These are phyloP conservation scores for Agonopterix subpropinquella DNA, from an alignment of 2,888 invertebrate genomes.

Conservation along the genomic window DNA sequence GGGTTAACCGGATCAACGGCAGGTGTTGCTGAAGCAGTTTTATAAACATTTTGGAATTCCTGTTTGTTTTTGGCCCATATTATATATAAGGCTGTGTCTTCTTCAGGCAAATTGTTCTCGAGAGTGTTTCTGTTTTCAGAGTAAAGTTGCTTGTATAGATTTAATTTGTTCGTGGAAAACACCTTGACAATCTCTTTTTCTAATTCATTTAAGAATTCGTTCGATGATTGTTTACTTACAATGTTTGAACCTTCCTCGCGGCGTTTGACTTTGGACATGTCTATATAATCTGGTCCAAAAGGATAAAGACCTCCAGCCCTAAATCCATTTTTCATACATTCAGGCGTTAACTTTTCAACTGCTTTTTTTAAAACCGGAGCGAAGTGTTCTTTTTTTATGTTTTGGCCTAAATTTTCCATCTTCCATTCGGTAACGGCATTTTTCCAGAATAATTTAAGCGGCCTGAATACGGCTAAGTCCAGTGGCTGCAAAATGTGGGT, in stretches of 20 bases:
- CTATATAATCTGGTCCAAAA: slow-evolving; percentile 21
- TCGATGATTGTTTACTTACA: not conserved
- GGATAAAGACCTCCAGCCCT: slow-evolving; percentile 17
- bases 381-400: slow-evolving; percentile 18
- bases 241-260: not conserved
- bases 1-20: not conserved
- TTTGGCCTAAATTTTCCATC: slow-evolving; percentile 12
- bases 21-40: not conserved
- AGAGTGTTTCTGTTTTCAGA: slow-evolving; percentile 12
- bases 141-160: slow-evolving; percentile 15
- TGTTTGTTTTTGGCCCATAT: slow-evolving; percentile 14
- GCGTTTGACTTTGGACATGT: slow-evolving; percentile 16
- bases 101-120: slow-evolving; percentile 6
- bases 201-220: slow-evolving; percentile 12
- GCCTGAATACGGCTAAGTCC: slow-evolving; percentile 18
- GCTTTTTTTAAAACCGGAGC: slow-evolving; percentile 16
- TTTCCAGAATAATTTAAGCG: slow-evolving; percentile 16
- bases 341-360: slow-evolving; percentile 8
- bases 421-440: slow-evolving; percentile 17
- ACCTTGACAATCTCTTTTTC: slow-evolving; percentile 15
- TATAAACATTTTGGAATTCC: slow-evolving; percentile 3
- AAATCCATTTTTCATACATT: slow-evolving; percentile 20
- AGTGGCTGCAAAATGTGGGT: slow-evolving; percentile 18
- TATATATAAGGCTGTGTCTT: slow-evolving; percentile 15
- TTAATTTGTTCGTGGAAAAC: slow-evolving; percentile 14